Evolutionary conservation across 2,113 vertebrate species (phyloP), one percentile per base, ranked within the genome.

Genomic region (Ceuthmochares aereus): DNA sequence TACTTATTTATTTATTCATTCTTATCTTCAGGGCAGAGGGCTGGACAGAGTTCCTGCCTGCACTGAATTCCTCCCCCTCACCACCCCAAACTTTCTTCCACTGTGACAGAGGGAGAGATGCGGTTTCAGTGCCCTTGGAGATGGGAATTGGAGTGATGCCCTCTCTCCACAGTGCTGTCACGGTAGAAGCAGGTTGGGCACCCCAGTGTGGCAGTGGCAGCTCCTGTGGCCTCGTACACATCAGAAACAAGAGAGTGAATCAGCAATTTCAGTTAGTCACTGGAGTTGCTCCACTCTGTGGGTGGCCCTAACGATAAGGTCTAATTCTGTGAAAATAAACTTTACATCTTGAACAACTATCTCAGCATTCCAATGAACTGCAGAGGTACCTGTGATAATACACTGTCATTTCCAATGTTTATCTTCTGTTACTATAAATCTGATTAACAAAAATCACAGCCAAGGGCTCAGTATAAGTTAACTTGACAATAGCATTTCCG

Each of bases 141-240:
- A 20, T 4, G 32, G 51, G 34, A 73, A 51, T 26, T 12, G 32
- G 0, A 0, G 10, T 19, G 59, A 7, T 0, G 0, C 40, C n/a
- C 27, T 55, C 36, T 9, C 22, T 54, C n/a, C 21, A 27, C 3
- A 3, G 23, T 36, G 75, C 34, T 22, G 36, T 2, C 47, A n/a
- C 4, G 49, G 20, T 2, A 49, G 47, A 6, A 15, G 21, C 26
- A 49, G 59, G 12, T 36, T 25, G 51, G 36, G 36, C 56, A 43
- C 32, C 10, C 14, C 0, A 3, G 22, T 3, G 45, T 49, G 40
- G 29, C 82, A 66, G 14, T 2, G 30, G 83, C 79, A 84, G 64
- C 43, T 72, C 68, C 66, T 63, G 54, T 1, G 7, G 43, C 87
- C 69, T 64, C 3, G 1, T 40, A 73, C 21, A 25, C 20, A 2